phyloP scores from a whole-genome alignment of 1,140 invertebrate species.

The Onthophagus taurus region DNA sequence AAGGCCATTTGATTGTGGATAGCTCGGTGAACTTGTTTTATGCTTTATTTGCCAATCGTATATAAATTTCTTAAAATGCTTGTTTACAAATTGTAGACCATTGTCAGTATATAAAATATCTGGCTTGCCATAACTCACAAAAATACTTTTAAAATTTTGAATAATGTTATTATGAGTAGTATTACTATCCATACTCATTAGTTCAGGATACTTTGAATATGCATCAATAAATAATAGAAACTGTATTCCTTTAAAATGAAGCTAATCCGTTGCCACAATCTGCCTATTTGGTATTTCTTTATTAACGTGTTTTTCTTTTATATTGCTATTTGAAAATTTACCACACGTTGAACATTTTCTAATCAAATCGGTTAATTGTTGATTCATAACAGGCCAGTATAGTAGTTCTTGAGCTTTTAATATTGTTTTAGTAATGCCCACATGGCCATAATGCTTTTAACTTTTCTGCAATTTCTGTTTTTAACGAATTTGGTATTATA shows the following conservation, averaged over 20 bases:
- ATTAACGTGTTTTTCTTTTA: slow-evolving; percentile 28
- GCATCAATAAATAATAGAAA: slow-evolving; percentile 34
- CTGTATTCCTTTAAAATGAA: slow-evolving; percentile 17
- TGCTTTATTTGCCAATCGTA: background rate
- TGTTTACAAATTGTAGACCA: too few relatives aligned
- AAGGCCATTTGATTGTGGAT: slow-evolving; percentile 39
- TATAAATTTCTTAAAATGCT: background rate
- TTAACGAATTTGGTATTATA: background rate
- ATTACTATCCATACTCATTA: slow-evolving; percentile 12
- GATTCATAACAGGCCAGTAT: slow-evolving; percentile 38
- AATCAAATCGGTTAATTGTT: slow-evolving; percentile 37
- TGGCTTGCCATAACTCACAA: slow-evolving; percentile 36
- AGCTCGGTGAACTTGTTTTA: slow-evolving; percentile 15
- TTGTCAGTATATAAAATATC: too few relatives aligned
- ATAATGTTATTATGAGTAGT: slow-evolving; percentile 17
- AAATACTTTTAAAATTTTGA: slow-evolving; percentile 27
- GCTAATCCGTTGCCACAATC: slow-evolving; percentile 23
- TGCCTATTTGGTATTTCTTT: slow-evolving; percentile 29
- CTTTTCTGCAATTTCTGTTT: background rate
- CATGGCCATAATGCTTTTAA: slow-evolving; percentile 40
- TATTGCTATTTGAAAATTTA: slow-evolving; percentile 23
- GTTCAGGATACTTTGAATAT: slow-evolving; percentile 29
- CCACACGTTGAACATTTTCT: slow-evolving; percentile 34
- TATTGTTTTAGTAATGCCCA: slow-evolving; percentile 37
- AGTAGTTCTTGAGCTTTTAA: slow-evolving; percentile 33